A percentile compares a stretch with the other conserved stretches of the same genome.
These are phyloP conservation scores for Aythya baeri DNA, from an alignment of 2,113 vertebrate genomes.

Conservation along the genomic window DNA sequence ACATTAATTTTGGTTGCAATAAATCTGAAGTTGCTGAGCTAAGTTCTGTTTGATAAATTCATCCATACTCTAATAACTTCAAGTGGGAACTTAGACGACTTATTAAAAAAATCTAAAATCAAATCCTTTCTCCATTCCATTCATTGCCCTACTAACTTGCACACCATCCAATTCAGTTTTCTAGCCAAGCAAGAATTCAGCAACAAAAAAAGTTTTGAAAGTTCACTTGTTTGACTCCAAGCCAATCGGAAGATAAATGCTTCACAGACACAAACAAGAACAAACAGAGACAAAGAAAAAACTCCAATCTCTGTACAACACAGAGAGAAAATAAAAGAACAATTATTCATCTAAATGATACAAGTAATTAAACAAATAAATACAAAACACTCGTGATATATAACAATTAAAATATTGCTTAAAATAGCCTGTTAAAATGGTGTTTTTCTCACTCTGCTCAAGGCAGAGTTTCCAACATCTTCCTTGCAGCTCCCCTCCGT, in stretches of 20 bases:
- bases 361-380: constrained; percentile 36
- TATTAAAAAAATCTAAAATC: not conserved
- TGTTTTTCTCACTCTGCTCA: not conserved
- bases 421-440: constrained; percentile 25
- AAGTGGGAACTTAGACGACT: not conserved
- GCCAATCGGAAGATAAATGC: constrained; percentile 27
- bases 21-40: not conserved
- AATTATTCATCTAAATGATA: not conserved
- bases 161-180: not conserved
- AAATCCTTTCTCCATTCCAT: constrained; percentile 9
- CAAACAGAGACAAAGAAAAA: constrained; percentile 5
- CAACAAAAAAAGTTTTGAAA: constrained; percentile 4
- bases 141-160: not conserved
- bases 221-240: not conserved
- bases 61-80: not conserved
- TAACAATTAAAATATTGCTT: constrained; percentile 1
- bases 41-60: not conserved
- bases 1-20: not conserved
- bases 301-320: not conserved
- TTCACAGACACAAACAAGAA: not conserved
- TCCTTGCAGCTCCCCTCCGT: not conserved
- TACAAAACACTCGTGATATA: not conserved
- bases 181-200: not conserved
- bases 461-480: not conserved
- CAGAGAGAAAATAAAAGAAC: not conserved